These are phyloP conservation scores for Linnaemya vulpina DNA, from an alignment of 2,888 invertebrate species.

Conservation along the genomic window DNA sequence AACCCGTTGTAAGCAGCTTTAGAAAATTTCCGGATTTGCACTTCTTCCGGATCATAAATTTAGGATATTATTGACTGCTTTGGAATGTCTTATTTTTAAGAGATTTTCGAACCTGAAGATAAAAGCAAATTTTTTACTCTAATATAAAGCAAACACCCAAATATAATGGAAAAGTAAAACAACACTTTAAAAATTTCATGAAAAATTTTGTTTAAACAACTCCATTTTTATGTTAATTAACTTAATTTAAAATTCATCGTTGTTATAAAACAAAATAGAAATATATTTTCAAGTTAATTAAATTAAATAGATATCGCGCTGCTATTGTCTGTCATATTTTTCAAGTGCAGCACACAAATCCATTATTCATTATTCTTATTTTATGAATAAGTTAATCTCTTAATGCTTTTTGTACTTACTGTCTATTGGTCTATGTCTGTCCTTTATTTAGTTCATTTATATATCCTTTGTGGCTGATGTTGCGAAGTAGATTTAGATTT, in stretches of 20 bases:
- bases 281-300: slow-evolving; percentile 21
- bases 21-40: no score
- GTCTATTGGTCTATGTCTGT: slow-evolving; percentile 27
- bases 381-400: slow-evolving; percentile 55
- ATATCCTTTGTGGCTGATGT: neutral
- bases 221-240: slow-evolving; percentile 1
- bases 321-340: neutral
- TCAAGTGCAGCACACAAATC: neutral
- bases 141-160: no score
- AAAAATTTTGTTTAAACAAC: no score
- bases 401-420: slow-evolving; percentile 38
- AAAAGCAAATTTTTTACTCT: no score
- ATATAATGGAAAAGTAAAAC: no score
- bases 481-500: slow-evolving; percentile 17
- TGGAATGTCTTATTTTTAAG: no score
- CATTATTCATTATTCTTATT: slow-evolving; percentile 49
- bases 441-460: neutral
- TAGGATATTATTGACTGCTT: no score
- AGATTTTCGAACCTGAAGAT: no score
- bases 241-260: neutral
- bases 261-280: neutral
- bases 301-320: slow-evolving; percentile 21
- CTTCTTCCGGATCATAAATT: no score
- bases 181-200: no score
- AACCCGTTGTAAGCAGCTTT: no score